Conservation (phyloP, 2,797 vertebrate species). For the Sphenopsis melanotis region DNA sequence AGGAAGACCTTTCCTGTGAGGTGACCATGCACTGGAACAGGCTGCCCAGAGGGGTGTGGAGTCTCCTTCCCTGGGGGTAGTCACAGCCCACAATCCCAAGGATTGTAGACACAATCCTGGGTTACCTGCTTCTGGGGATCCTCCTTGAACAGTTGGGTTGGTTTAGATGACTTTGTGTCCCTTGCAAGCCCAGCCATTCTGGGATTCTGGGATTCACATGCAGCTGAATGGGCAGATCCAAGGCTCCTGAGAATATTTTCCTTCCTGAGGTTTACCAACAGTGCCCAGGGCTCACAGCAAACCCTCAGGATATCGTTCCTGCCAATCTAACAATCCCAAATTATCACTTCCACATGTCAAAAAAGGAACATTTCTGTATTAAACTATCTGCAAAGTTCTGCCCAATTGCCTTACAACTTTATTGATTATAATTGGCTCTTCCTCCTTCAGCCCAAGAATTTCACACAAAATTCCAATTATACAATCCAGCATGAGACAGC, state of each 20-base stretch:
- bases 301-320: neutral
- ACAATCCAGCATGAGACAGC: neutral
- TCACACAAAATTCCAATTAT: slow-evolving; percentile 14
- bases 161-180: neutral
- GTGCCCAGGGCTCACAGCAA: neutral
- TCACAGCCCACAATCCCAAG: neutral
- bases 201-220: neutral
- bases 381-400: neutral
- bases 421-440: neutral
- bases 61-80: neutral
- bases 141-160: neutral
- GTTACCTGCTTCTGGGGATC: neutral
- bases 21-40: neutral
- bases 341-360: neutral
- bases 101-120: neutral
- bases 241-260: neutral
- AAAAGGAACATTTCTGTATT: neutral
- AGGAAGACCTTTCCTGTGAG: neutral
- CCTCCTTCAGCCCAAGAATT: neutral
- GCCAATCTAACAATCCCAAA: neutral
- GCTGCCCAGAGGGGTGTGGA: neutral
- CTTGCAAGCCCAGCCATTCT: neutral
- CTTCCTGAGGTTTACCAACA: neutral
- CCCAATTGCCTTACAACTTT: neutral
- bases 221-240: neutral